phyloP scores from a whole-genome alignment of 2,113 vertebrate genomes.

The Athene noctua region DNA sequence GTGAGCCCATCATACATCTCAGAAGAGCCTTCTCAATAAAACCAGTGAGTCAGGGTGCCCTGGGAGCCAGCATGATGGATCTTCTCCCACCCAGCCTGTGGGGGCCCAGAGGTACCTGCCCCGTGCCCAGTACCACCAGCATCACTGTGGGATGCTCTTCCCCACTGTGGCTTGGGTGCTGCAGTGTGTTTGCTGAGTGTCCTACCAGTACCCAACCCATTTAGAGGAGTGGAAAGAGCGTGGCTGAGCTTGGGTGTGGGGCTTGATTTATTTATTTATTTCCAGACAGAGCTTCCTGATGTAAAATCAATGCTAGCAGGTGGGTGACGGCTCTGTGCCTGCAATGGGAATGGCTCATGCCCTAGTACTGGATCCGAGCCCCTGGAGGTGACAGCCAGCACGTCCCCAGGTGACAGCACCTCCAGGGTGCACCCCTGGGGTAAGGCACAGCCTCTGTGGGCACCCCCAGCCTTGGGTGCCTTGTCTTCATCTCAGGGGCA shows the following conservation, averaged over 20 bases:
- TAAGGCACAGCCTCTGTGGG: fast-evolving
- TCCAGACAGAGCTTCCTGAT: neutral
- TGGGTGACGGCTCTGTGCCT: fast-evolving
- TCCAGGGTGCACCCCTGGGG: neutral
- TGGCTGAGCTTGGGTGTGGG: neutral
- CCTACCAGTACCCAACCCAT: fast-evolving
- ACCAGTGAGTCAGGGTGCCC: neutral
- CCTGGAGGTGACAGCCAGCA: neutral
- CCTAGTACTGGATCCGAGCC: fast-evolving
- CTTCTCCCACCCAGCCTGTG: neutral
- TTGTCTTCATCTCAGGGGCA: neutral
- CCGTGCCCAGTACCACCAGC: neutral
- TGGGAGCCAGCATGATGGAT: fast-evolving
- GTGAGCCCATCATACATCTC: fast-evolving
- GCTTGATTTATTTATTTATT: neutral
- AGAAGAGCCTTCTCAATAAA: neutral
- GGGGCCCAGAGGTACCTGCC: neutral
- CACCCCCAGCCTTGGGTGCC: neutral
- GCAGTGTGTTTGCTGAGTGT: fast-evolving
- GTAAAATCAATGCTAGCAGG: neutral
- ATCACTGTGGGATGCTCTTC: neutral
- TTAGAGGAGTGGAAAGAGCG: neutral
- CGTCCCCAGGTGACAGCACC: neutral
- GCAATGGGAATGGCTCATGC: neutral
- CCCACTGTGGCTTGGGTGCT: fast-evolving